These are phyloP conservation scores for Ceramica pisi DNA, from an alignment of 2,888 invertebrate genomes.

Conservation along the genomic window DNA sequence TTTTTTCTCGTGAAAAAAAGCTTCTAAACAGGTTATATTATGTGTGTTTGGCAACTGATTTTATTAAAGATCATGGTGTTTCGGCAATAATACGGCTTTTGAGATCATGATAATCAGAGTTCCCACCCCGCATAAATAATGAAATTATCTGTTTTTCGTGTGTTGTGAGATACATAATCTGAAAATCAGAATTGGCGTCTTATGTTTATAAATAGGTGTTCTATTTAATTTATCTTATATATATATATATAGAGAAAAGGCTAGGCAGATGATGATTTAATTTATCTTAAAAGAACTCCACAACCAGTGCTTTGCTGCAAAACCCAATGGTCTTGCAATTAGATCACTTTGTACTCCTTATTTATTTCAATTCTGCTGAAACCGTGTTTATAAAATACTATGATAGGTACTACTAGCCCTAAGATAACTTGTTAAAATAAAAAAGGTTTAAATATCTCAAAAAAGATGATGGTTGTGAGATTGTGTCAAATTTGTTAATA, in stretches of 20 bases:
- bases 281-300: no score
- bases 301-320: background rate
- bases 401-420: fast-evolving
- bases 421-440: background rate
- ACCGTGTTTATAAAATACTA: background rate
- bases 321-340: background rate
- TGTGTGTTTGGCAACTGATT: background rate
- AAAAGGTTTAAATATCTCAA: no score
- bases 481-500: no score
- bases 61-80: background rate
- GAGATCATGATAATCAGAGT: background rate
- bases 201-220: no score
- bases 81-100: background rate
- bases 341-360: background rate
- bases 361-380: background rate
- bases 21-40: no score
- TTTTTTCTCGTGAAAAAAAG: background rate
- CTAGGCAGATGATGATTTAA: no score
- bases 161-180: no score
- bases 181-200: no score
- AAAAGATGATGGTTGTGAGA: no score
- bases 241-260: no score
- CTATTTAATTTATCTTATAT: no score
- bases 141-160: background rate
- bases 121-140: background rate